Evolutionary conservation across 2,888 invertebrate genomes (phyloP).

Genomic region (Meteorus cinctellus): DNA sequence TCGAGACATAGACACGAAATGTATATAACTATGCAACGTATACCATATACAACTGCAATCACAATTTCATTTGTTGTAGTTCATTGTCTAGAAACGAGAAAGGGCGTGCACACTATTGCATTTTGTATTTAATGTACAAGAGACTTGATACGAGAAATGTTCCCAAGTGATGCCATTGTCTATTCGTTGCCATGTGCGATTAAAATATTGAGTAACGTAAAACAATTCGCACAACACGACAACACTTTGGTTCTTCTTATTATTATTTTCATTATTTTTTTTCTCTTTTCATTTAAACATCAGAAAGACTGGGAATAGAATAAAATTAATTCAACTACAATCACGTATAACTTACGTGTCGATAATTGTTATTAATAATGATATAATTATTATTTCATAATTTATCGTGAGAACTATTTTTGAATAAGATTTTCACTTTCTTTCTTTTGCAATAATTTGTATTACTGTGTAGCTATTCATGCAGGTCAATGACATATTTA

Average conservation of each 20-base stretch:
- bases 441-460: background rate
- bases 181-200: conserved; percentile 49
- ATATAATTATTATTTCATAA: background rate
- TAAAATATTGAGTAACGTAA: conserved; percentile 60
- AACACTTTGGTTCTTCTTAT: background rate
- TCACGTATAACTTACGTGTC: conserved; percentile 55
- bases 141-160: conserved; percentile 64
- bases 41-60: background rate
- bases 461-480: background rate
- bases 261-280: background rate
- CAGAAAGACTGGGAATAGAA: conserved; percentile 36
- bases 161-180: conserved; percentile 70
- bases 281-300: conserved; percentile 25
- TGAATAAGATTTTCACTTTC: background rate
- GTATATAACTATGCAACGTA: conserved; percentile 9
- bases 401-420: background rate
- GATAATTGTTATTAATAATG: conserved; percentile 53
- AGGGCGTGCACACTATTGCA: conserved; percentile 51
- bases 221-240: conserved; percentile 46
- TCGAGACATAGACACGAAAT: background rate
- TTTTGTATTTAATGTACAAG: conserved; percentile 45
- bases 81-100: conserved; percentile 38
- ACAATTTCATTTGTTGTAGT: conserved; percentile 2
- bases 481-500: conserved; percentile 2
- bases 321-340: conserved; percentile 52